Conservation (phyloP, 2,888 invertebrate genomes). For the Xestoiulus laeticollis region DNA sequence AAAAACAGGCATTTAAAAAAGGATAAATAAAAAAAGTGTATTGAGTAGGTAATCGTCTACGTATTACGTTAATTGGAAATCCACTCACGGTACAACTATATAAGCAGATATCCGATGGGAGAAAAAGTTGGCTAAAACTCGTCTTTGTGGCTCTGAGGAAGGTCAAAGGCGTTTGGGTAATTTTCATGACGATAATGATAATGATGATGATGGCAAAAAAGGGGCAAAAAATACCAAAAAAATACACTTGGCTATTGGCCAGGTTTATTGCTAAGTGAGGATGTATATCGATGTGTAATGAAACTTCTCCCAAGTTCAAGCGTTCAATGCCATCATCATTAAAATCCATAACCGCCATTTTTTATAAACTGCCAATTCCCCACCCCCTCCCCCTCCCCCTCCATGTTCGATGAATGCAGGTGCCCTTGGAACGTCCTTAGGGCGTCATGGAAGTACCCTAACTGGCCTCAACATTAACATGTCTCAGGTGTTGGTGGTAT, state of each 20-base stretch:
- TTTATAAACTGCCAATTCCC: not conserved
- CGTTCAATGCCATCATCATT: conserved; percentile 29
- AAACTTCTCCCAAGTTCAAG: conserved; percentile 17
- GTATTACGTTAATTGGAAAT: not conserved
- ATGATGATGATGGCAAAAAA: conserved; percentile 19
- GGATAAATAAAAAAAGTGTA: conserved; percentile 17
- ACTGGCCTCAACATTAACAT: conserved; percentile 13
- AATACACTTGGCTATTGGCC: not conserved
- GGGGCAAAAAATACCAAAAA: not conserved
- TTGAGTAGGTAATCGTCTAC: not conserved
- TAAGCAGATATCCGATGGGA: not conserved
- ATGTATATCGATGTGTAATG: not conserved
- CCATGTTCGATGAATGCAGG: not conserved
- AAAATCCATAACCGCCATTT: conserved; percentile 37
- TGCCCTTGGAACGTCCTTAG: not conserved
- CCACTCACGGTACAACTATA: not conserved
- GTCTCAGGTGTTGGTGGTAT: not conserved
- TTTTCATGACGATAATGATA: conserved; percentile 30
- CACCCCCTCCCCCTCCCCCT: not conserved
- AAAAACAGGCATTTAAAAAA: not conserved
- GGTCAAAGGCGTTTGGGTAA: conserved; percentile 5
- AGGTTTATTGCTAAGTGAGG: not conserved
- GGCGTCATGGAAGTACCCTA: not conserved
- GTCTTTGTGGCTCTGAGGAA: conserved; percentile 29
- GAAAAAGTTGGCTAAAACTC: not conserved